Conservation (phyloP, 2,888 invertebrate genomes). For the Dryomyza anilis region DNA sequence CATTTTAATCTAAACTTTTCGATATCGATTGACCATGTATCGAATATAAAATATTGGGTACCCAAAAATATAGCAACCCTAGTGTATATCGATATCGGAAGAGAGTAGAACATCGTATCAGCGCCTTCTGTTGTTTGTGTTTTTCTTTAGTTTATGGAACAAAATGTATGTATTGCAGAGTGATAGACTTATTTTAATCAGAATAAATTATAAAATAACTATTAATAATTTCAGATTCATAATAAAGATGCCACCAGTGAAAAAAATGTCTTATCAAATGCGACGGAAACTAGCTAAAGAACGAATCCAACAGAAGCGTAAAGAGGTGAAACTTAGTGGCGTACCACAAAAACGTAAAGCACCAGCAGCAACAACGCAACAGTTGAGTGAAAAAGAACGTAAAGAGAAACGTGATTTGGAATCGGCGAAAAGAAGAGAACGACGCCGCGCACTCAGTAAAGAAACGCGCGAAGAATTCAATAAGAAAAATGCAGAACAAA, state of each 20-base stretch:
- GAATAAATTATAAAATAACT: not conserved
- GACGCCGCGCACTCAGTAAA: not conserved
- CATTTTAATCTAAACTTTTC: too few species aligned
- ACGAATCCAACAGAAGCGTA: not conserved
- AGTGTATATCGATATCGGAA: too few species aligned
- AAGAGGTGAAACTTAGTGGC: not conserved
- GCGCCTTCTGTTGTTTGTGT: too few species aligned
- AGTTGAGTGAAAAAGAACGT: not conserved
- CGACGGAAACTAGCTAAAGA: not conserved
- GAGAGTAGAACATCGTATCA: too few species aligned
- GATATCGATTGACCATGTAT: too few species aligned
- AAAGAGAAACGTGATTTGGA: not conserved
- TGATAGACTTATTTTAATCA: not conserved
- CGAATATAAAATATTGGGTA: too few species aligned
- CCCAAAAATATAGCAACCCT: too few species aligned
- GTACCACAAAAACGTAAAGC: not conserved
- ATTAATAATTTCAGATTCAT: not conserved
- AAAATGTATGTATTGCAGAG: not conserved
- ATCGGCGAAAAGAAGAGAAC: not conserved
- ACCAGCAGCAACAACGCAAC: not conserved
- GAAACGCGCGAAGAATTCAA: not conserved
- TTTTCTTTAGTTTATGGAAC: too few species aligned
- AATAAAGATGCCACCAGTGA: not conserved
- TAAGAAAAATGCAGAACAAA: not conserved
- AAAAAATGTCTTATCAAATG: not conserved